Evolutionary conservation across 2,888 invertebrate genomes (phyloP).

Genomic region (Tetragonula carbonaria): DNA sequence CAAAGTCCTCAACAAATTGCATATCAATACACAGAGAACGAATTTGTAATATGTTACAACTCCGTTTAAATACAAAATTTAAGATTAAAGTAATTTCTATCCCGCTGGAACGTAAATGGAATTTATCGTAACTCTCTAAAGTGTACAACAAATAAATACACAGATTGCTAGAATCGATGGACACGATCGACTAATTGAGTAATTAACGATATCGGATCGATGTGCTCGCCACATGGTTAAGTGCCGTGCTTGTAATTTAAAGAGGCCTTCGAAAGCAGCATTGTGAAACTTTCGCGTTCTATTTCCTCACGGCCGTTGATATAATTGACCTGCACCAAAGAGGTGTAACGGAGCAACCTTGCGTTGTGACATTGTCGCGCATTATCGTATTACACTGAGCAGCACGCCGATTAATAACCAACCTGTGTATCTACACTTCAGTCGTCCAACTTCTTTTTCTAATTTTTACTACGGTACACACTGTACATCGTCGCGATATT

Average conservation of each 20-base stretch:
- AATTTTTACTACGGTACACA: not conserved
- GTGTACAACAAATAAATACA: not conserved
- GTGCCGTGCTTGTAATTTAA: constrained; percentile 59
- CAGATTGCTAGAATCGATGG: not conserved
- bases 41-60: not conserved
- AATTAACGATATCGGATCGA: constrained; percentile 39
- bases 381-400: constrained; percentile 24
- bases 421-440: not conserved
- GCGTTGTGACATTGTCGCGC: constrained; percentile 56
- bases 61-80: not conserved
- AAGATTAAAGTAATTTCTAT: not conserved
- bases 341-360: constrained; percentile 57
- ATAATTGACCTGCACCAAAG: constrained; percentile 62
- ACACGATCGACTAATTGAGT: constrained; percentile 36
- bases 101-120: not conserved
- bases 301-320: constrained; percentile 68
- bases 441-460: not conserved
- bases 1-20: too few species aligned
- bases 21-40: too few species aligned
- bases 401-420: constrained; percentile 11
- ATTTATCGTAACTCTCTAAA: not conserved
- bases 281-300: constrained; percentile 67
- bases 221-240: constrained; percentile 46
- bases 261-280: constrained; percentile 62
- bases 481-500: not conserved